These are phyloP conservation scores for Netelia inedita DNA, from an alignment of 2,888 invertebrate genomes.

Conservation along the genomic window DNA sequence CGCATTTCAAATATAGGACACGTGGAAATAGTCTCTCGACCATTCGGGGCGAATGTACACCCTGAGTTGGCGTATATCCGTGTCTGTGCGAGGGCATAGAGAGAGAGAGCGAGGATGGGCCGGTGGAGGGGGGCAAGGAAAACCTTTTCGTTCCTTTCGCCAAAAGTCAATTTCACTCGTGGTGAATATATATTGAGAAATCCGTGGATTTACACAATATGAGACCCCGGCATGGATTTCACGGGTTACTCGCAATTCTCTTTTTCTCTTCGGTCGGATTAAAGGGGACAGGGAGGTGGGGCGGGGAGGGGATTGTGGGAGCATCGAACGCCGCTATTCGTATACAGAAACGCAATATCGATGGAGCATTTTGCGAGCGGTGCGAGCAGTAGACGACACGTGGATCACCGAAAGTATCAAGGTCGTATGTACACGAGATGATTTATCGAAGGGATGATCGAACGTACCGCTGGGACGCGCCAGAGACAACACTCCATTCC, in stretches of 20 bases:
- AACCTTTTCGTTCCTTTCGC: background rate
- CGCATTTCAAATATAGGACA: no score
- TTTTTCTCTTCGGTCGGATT: background rate
- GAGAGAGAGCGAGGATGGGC: no score
- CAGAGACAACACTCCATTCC: slow-evolving; percentile 13
- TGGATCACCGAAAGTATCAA: slow-evolving; percentile 36
- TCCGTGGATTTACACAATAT: background rate
- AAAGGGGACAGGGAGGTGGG: background rate
- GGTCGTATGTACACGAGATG: slow-evolving; percentile 3
- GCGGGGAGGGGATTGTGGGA: background rate
- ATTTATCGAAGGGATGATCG: slow-evolving; percentile 58
- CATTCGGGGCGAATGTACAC: no score
- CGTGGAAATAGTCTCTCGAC: no score
- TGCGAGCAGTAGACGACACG: background rate
- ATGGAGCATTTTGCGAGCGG: background rate
- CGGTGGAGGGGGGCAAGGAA: background rate
- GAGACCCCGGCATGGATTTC: slow-evolving; percentile 1
- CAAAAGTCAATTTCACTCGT: no score
- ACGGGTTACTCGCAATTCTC: background rate
- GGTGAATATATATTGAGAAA: background rate
- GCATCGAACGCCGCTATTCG: no score
- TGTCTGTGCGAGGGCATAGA: no score
- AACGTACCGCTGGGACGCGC: slow-evolving; percentile 55
- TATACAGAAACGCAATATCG: no score
- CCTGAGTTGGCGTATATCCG: no score